phyloP scores from a whole-genome alignment of 2,113 vertebrate genomes.

The Scomber japonicus region DNA sequence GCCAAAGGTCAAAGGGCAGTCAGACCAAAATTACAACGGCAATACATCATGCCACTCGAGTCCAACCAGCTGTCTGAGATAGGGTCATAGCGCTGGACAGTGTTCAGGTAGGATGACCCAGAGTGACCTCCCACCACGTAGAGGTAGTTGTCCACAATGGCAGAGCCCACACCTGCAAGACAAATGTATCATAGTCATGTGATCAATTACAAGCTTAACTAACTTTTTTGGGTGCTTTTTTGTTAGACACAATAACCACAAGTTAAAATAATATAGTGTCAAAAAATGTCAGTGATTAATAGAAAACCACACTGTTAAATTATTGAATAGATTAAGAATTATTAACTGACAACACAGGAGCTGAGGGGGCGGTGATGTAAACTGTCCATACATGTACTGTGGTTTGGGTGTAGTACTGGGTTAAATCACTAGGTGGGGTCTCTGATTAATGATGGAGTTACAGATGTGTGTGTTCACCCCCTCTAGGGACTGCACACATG shows the following conservation, averaged over 20 bases:
- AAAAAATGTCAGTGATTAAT: too few relatives aligned
- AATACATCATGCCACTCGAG: constrained; percentile 96
- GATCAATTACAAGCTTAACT: not conserved
- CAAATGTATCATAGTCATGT: not conserved
- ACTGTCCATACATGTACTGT: too few relatives aligned
- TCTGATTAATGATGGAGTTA: too few relatives aligned
- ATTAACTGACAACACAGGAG: too few relatives aligned
- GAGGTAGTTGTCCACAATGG: constrained; percentile 95
- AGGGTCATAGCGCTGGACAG: constrained; percentile 96
- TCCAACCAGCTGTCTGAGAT: constrained; percentile 96
- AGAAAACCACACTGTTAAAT: too few relatives aligned
- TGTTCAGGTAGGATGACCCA: constrained; percentile 97
- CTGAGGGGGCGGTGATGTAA: too few relatives aligned
- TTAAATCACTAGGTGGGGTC: too few relatives aligned
- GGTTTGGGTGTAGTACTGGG: too few relatives aligned
- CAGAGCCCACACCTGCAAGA: constrained; percentile 92
- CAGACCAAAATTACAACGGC: constrained; percentile 98
- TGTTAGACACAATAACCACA: not conserved
- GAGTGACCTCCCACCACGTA: constrained; percentile 98
- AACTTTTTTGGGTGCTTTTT: not conserved
- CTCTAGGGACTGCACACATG: too few relatives aligned
- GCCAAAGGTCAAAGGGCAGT: constrained; percentile 92
- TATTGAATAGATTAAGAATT: too few relatives aligned
- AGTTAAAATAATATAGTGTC: not conserved
- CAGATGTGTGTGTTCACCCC: too few relatives aligned